Evolutionary conservation across 2,888 invertebrate genomes (phyloP), one percentile per base, ranked within the genome.

Genomic region (Macaria notata): DNA sequence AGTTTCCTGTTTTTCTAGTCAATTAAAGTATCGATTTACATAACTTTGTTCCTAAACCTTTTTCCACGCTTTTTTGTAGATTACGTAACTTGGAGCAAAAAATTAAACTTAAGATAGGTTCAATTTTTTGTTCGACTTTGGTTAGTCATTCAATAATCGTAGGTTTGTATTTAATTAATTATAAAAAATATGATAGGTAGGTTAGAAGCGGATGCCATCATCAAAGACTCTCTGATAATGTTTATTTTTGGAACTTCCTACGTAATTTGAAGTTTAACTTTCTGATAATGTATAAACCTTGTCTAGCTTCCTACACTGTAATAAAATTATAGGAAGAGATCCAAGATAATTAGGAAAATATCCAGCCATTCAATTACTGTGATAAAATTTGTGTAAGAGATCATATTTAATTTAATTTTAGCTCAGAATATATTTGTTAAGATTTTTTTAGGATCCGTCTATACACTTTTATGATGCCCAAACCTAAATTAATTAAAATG

Each of bases 181-280:
- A 29, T 29, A 29, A 50, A 50, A 50, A 44, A 44, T n/a, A 4
- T 29, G 9, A 1, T 7, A 29, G 44, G 44, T 6, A n/a, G n/a
- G 0, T 64, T 62, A 62, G 60, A 52, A 4, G 48, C 43, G 38
- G 49, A 54, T 60, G 60, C 47, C 58, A 62, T 61, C 61, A 64
- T 53, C 8, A 30, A 45, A 47, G 39, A 41, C 46, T 46, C 42
- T 48, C 19, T 6, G 4, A 30, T 56, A 45, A 43, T 38, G 53
- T 53, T 52, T 60, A 59, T 60, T 56, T 56, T 55, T 49, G 48
- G 54, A 55, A 55, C 45, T 54, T 48, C 51, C 48, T 46, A 54
- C 54, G 44, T 48, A 9, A 9, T 29, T 42, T 44, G 44, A 30
- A 48, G 54, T 51, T 51, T 54, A 51, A 36, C 44, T 54, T 46